Percentiles rank a stretch among this genome's conserved stretches.
phyloP scores from a whole-genome alignment of 2,797 vertebrate genomes.

The Hirundo rustica region DNA sequence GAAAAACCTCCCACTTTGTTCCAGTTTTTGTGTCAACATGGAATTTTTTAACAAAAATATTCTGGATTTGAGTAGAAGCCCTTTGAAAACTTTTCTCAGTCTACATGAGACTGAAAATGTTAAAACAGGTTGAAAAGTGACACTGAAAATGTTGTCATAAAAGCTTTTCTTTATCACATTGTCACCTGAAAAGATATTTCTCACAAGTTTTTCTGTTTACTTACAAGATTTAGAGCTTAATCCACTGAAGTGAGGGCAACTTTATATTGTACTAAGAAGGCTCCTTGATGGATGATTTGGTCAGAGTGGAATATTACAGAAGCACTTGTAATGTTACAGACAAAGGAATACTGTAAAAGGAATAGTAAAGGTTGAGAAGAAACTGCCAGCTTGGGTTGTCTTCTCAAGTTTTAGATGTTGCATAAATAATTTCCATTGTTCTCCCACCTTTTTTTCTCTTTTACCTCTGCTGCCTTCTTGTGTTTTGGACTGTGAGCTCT shows the following conservation, averaged over 20 bases:
- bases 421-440: background rate
- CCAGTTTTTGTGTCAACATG: background rate
- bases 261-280: background rate
- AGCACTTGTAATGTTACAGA: background rate
- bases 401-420: background rate
- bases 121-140: background rate
- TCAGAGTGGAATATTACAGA: background rate
- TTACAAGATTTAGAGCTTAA: background rate
- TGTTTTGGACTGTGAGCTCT: background rate
- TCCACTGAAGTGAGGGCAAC: background rate
- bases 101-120: background rate
- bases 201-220: background rate
- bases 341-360: background rate
- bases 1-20: accelerated
- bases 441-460: background rate
- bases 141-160: background rate
- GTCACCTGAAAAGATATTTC: background rate
- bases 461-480: background rate
- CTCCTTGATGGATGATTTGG: background rate
- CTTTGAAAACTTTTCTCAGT: background rate
- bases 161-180: background rate
- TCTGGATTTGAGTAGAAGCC: background rate
- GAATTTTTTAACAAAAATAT: background rate
- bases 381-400: background rate
- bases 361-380: background rate